Conservation (phyloP, 2,888 invertebrate genomes). For the Pedicia rivosa region DNA sequence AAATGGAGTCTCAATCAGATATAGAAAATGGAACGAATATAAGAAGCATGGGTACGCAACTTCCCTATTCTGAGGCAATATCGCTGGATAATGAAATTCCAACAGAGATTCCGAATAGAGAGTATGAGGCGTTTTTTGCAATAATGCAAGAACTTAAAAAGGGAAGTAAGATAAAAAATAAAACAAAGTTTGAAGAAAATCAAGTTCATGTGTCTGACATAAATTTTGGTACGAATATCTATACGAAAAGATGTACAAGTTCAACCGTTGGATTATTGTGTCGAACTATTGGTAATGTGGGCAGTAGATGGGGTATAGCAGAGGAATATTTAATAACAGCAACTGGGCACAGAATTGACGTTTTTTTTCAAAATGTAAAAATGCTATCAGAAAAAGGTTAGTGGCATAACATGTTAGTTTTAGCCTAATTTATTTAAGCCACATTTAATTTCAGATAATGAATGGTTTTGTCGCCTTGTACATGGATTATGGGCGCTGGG, state of each 20-base stretch:
- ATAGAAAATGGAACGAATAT: too few species aligned
- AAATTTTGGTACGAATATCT: too few species aligned
- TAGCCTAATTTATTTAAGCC: too few species aligned
- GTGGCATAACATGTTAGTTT: too few species aligned
- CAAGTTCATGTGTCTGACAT: neutral
- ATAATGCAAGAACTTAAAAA: slow-evolving; percentile 3
- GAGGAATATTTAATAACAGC: neutral
- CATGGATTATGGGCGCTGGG: slow-evolving; percentile 25
- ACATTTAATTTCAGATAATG: slow-evolving; percentile 23
- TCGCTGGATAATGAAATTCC: neutral
- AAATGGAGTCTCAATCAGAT: too few species aligned
- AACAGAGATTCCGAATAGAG: slow-evolving; percentile 1
- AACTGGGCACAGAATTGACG: neutral
- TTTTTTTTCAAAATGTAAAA: too few species aligned
- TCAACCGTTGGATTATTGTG: slow-evolving; percentile 7
- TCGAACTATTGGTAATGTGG: slow-evolving; percentile 9
- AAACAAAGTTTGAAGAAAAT: neutral
- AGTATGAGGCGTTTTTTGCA: neutral
- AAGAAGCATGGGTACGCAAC: too few species aligned
- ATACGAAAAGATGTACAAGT: slow-evolving; percentile 2
- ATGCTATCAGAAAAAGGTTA: neutral
- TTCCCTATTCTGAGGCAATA: neutral
- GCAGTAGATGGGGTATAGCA: slow-evolving; percentile 7
- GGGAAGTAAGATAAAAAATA: neutral
- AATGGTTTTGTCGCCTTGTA: slow-evolving; percentile 23